phyloP scores from a whole-genome alignment of 1,140 invertebrate genomes.

The Pentalonia nigronervosa region DNA sequence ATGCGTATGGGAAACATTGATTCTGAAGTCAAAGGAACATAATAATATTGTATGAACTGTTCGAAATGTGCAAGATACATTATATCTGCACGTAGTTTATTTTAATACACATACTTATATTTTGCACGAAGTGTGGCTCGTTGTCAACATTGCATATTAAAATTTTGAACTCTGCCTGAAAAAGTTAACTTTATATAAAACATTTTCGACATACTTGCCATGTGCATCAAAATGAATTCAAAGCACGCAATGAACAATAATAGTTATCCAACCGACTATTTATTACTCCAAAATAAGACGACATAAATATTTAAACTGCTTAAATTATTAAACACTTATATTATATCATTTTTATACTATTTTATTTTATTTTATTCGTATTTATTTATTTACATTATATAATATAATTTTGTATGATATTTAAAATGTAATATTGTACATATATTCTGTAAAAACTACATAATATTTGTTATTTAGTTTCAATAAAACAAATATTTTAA shows the following conservation, averaged over 20 bases:
- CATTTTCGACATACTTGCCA: not conserved
- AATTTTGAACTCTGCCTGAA: not conserved
- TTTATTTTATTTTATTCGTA: too few species aligned
- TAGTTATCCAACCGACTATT: not conserved
- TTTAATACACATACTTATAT: too few species aligned
- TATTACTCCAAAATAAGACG: not conserved
- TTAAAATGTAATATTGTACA: too few species aligned
- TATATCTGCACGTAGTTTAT: not conserved
- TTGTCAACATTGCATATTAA: not conserved
- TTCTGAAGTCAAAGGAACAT: not conserved
- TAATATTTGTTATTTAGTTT: not conserved
- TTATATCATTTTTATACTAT: not conserved
- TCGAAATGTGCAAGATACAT: not conserved
- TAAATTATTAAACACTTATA: not conserved
- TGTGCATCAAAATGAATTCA: not conserved
- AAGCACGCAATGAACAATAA: not conserved
- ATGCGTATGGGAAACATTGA: not conserved
- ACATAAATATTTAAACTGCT: not conserved
- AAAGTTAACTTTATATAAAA: not conserved
- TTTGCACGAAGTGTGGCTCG: not conserved
- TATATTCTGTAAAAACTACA: not conserved
- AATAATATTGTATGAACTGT: not conserved
- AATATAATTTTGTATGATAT: not conserved
- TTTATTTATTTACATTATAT: too few species aligned
- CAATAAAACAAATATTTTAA: not conserved